Evolutionary conservation across 2,797 vertebrate species (phyloP).

Genomic region (Scleropages formosus): DNA sequence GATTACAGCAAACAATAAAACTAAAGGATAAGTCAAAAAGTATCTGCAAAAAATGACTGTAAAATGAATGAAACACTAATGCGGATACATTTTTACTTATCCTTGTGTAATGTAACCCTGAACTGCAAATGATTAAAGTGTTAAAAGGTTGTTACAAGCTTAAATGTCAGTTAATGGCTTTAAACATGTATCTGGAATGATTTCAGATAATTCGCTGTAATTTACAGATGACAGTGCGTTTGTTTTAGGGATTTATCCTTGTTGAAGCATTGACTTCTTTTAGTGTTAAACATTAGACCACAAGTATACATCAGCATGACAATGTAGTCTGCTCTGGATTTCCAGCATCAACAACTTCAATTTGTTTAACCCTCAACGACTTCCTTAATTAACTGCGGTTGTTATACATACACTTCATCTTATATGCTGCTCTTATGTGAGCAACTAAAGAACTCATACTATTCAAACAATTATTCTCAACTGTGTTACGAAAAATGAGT

Average conservation of each 20-base stretch:
- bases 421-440: too few relatives aligned
- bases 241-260: slow-evolving; percentile 15
- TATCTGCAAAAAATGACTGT: too few relatives aligned
- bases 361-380: neutral
- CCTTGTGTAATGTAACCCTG: too few relatives aligned
- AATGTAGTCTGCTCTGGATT: slow-evolving; percentile 3
- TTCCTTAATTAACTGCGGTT: neutral
- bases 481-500: too few relatives aligned
- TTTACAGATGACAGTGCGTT: slow-evolving; percentile 16
- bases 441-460: too few relatives aligned
- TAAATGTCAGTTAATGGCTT: neutral
- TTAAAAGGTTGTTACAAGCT: too few relatives aligned
- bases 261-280: neutral
- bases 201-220: slow-evolving; percentile 12
- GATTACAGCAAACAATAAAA: too few relatives aligned
- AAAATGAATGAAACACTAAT: too few relatives aligned
- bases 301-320: slow-evolving; percentile 12
- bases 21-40: too few relatives aligned
- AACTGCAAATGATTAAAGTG: too few relatives aligned
- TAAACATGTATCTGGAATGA: neutral
- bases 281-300: slow-evolving; percentile 18
- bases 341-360: neutral
- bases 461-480: too few relatives aligned
- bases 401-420: neutral
- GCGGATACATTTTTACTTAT: too few relatives aligned